Conservation (phyloP, 2,113 vertebrate genomes). For the Myotis brandtii region DNA sequence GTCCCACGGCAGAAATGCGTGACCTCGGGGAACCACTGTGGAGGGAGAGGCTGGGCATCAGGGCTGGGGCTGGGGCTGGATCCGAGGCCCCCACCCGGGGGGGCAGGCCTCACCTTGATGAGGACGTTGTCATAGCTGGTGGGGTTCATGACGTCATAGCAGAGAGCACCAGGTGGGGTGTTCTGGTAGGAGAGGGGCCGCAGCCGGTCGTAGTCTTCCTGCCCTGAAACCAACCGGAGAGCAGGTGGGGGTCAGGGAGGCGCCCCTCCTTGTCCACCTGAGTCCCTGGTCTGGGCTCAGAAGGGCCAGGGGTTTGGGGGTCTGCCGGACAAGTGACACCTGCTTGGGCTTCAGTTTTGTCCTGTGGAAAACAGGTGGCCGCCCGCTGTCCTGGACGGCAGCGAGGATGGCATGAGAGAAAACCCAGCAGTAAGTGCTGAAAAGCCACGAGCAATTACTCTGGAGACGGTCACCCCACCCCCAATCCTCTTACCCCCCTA, state of each 20-base stretch:
- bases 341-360: not conserved
- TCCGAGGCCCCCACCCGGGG: not conserved
- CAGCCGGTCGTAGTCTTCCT: slow-evolving; percentile 96
- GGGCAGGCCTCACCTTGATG: slow-evolving; percentile 91
- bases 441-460: no score
- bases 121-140: slow-evolving; percentile 95
- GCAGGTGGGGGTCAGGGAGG: not conserved
- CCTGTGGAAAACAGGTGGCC: not conserved
- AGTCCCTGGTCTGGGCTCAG: not conserved
- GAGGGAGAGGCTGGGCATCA: not conserved
- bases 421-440: not conserved
- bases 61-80: not conserved
- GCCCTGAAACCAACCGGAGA: slow-evolving; percentile 87
- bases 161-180: slow-evolving; percentile 92
- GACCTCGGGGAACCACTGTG: slow-evolving; percentile 96
- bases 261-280: rapidly evolving
- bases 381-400: rapidly evolving
- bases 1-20: slow-evolving; percentile 93
- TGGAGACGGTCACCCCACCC: rapidly evolving
- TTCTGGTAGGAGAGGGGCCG: slow-evolving; percentile 96
- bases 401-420: rapidly evolving
- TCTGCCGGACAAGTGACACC: not conserved
- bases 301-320: not conserved
- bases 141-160: slow-evolving; percentile 97
- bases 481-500: rapidly evolving